A percentile compares a stretch with the other conserved stretches of the same genome.
Evolutionary conservation across 1,140 invertebrate species (phyloP).

Genomic region (Medauroidea extradentata): DNA sequence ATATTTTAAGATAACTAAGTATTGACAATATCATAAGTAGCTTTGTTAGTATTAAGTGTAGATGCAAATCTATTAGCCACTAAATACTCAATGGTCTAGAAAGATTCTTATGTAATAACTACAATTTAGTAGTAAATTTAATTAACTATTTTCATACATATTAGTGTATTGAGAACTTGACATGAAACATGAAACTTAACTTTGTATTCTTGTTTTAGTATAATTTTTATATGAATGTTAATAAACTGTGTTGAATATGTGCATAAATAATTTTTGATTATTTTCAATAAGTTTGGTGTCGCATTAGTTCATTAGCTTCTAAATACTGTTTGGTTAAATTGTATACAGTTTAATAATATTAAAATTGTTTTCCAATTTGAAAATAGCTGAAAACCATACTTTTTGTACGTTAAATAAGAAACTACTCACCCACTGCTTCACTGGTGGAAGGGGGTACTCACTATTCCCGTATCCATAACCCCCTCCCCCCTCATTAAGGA

Average conservation of each 20-base stretch:
- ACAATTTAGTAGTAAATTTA: no score
- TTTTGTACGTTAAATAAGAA: not conserved
- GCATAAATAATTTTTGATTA: not conserved
- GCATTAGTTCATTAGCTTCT: not conserved
- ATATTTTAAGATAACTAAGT: constrained; percentile 19
- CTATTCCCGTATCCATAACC: not conserved
- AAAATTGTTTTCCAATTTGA: not conserved
- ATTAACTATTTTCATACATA: no score
- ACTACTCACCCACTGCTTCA: no score
- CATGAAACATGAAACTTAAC: no score
- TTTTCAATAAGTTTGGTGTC: not conserved
- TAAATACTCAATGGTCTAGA: no score
- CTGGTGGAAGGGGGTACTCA: not conserved
- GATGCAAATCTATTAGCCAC: no score
- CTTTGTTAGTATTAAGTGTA: no score
- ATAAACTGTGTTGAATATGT: no score
- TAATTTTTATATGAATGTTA: no score
- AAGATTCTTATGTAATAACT: no score
- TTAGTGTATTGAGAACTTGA: no score
- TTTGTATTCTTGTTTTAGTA: no score
- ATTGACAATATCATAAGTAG: constrained; percentile 15
- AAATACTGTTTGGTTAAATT: not conserved
- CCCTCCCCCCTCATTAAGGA: not conserved
- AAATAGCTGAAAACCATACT: not conserved
- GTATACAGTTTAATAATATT: not conserved